Conservation (phyloP, 2,888 invertebrate species). For the Caenorhabditis becei region DNA sequence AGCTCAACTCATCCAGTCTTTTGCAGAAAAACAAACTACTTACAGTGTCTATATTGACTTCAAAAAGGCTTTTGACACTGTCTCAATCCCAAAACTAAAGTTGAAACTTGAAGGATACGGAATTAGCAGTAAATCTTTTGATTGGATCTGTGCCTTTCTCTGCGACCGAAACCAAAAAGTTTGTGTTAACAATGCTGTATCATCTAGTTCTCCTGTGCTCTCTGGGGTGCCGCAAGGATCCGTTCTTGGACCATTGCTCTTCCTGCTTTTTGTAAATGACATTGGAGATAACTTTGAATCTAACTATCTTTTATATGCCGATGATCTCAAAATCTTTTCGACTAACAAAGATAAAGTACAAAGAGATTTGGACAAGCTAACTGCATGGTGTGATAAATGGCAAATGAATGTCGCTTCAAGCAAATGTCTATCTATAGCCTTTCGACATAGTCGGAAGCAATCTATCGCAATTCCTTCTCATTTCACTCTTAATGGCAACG, state of each 20-base stretch:
- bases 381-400: background rate
- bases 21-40: background rate
- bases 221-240: constrained; percentile 1
- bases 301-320: constrained; percentile 6
- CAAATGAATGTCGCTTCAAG: background rate
- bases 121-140: no score
- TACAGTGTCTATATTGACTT: constrained; percentile 4
- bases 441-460: background rate
- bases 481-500: background rate
- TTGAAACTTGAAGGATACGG: background rate
- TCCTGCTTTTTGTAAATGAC: no score
- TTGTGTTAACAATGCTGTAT: no score
- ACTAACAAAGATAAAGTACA: background rate
- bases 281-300: background rate
- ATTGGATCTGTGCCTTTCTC: no score
- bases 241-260: background rate
- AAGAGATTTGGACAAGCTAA: background rate
- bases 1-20: no score
- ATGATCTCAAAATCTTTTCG: constrained; percentile 11
- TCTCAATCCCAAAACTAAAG: background rate
- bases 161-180: background rate
- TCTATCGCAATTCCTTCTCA: background rate
- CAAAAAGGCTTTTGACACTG: constrained; percentile 2
- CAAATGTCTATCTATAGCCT: constrained; percentile 2
- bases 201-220: background rate